Conservation (phyloP, 2,797 vertebrate genomes). For the Enteromius afrohamiltoni region DNA sequence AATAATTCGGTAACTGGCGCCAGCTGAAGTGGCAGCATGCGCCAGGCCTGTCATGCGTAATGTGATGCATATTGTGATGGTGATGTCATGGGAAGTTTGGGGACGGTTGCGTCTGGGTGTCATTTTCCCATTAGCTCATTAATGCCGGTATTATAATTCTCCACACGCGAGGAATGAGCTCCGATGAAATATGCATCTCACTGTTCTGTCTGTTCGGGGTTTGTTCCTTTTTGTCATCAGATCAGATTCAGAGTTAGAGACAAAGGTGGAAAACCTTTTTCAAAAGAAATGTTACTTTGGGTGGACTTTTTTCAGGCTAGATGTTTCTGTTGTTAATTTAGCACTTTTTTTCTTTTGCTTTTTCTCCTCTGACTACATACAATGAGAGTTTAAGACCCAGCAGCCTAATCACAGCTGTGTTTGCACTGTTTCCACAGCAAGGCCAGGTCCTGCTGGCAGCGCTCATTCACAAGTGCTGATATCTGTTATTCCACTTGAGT, state of each 20-base stretch:
- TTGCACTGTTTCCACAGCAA: slow-evolving; percentile 44
- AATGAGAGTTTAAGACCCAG: neutral
- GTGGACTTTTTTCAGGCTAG: slow-evolving; percentile 20
- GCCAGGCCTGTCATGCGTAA: slow-evolving; percentile 22
- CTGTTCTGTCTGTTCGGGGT: neutral
- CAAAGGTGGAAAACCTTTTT: neutral
- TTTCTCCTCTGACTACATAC: slow-evolving; percentile 9
- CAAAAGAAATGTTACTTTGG: neutral
- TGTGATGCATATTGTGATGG: slow-evolving; percentile 22
- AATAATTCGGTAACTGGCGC: slow-evolving; percentile 44
- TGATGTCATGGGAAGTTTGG: slow-evolving; percentile 46
- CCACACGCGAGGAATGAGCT: slow-evolving; percentile 22
- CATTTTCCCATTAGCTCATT: slow-evolving; percentile 44
- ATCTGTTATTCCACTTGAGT: slow-evolving; percentile 47
- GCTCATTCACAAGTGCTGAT: slow-evolving; percentile 41
- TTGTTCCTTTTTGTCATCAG: slow-evolving; percentile 2
- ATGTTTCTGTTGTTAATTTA: slow-evolving; percentile 37
- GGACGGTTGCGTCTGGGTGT: slow-evolving; percentile 31
- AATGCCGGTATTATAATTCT: slow-evolving; percentile 36
- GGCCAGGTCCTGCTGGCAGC: slow-evolving; percentile 28
- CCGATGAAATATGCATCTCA: neutral
- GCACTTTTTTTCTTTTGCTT: slow-evolving; percentile 13
- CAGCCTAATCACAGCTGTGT: slow-evolving; percentile 47
- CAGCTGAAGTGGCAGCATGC: slow-evolving; percentile 29
- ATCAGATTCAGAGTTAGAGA: neutral